Evolutionary conservation across 2,113 vertebrate species (phyloP).

Genomic region (Dipodomys merriami): DNA sequence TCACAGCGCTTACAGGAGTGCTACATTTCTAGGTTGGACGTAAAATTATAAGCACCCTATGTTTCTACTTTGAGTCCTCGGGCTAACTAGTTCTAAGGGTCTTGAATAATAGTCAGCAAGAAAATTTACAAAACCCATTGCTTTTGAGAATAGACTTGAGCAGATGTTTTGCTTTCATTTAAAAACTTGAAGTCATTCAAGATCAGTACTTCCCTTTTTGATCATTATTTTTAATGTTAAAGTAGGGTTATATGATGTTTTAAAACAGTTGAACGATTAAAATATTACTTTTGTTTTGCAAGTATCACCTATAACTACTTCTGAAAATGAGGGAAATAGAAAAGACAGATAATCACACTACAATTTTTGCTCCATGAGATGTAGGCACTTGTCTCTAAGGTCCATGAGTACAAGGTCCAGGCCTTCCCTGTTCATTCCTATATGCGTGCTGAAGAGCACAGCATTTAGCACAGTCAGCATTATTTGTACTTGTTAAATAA

Average conservation of each 20-base stretch:
- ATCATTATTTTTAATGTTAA: neutral
- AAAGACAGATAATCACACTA: neutral
- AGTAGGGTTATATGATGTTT: neutral
- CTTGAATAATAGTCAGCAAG: neutral
- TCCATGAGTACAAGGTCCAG: neutral
- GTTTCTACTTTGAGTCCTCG: neutral
- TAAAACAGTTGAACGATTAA: neutral
- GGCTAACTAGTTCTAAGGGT: neutral
- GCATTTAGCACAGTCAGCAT: neutral
- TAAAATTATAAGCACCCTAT: neutral
- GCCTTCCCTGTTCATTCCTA: neutral
- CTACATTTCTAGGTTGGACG: neutral
- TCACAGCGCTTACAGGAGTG: neutral
- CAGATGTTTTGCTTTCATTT: neutral
- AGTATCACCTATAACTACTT: neutral
- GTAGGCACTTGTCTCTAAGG: too few species aligned
- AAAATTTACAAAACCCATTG: neutral
- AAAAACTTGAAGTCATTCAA: slow-evolving; percentile 22
- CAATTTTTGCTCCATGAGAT: neutral
- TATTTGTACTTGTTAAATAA: neutral
- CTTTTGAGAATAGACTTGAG: slow-evolving; percentile 21
- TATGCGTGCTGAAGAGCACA: neutral
- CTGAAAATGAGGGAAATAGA: slow-evolving; percentile 5
- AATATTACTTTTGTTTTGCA: neutral
- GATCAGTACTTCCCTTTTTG: neutral